These are phyloP conservation scores for Ivindomyrus marchei DNA, from an alignment of 2,113 vertebrate genomes.

Conservation along the genomic window DNA sequence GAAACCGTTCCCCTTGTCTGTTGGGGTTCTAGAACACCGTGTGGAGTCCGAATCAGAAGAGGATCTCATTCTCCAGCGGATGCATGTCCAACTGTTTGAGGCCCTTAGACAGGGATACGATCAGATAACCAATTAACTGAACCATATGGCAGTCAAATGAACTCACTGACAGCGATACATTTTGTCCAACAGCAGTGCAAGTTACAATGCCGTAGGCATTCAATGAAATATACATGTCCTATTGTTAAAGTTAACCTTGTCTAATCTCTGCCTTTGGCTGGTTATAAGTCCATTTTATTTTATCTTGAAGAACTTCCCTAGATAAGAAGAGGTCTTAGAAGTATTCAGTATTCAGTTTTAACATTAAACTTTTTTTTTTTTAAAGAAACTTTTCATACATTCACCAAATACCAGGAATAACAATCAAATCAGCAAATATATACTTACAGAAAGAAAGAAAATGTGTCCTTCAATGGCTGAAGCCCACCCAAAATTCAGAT, in stretches of 20 bases:
- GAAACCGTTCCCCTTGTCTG: background rate
- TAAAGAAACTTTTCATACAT: background rate
- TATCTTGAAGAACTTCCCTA: background rate
- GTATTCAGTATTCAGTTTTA: background rate
- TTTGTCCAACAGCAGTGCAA: background rate
- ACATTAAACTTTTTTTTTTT: background rate
- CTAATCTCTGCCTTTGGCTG: background rate
- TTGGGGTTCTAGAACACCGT: background rate
- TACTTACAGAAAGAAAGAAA: background rate
- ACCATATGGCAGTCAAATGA: background rate
- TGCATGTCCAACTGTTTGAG: background rate
- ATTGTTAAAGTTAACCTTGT: background rate
- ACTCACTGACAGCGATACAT: background rate
- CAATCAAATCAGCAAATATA: background rate
- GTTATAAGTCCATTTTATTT: background rate
- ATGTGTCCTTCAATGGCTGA: background rate
- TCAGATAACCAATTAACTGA: background rate
- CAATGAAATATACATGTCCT: background rate
- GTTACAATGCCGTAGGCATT: background rate
- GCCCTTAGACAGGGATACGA: conserved; percentile 12
- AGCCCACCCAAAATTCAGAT: background rate
- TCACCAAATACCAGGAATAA: background rate
- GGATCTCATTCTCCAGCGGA: background rate
- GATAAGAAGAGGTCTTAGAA: background rate
- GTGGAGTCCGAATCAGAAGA: background rate